phyloP scores from a whole-genome alignment of 2,888 invertebrate genomes.

The Nudaria mundana region DNA sequence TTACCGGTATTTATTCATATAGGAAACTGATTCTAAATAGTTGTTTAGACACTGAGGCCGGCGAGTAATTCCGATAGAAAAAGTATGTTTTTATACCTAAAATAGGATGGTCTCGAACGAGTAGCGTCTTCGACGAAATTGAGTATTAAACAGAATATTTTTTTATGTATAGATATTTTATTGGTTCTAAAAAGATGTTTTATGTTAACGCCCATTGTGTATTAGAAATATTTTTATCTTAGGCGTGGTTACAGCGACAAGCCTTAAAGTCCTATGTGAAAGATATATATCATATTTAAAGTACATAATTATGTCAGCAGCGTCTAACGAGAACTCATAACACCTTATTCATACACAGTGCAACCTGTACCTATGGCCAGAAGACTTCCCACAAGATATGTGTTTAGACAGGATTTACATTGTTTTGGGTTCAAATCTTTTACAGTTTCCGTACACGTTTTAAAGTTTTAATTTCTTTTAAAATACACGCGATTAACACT shows the following conservation, averaged over 20 bases:
- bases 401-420: too few relatives aligned
- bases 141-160: slow-evolving; percentile 30
- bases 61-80: slow-evolving; percentile 55
- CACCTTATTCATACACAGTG: too few relatives aligned
- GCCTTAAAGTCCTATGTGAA: too few relatives aligned
- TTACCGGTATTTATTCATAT: slow-evolving; percentile 42
- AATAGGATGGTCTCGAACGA: slow-evolving; percentile 17
- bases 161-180: slow-evolving; percentile 27
- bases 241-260: background rate
- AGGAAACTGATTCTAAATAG: slow-evolving; percentile 27
- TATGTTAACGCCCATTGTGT: slow-evolving; percentile 16
- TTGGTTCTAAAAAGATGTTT: slow-evolving; percentile 31
- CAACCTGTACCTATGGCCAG: too few relatives aligned
- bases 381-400: too few relatives aligned
- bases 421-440: too few relatives aligned
- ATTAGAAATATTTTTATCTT: slow-evolving; percentile 6
- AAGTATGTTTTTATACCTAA: slow-evolving; percentile 32
- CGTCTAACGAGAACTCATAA: too few relatives aligned
- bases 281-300: too few relatives aligned
- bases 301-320: too few relatives aligned
- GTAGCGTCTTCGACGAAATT: slow-evolving; percentile 16
- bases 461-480: too few relatives aligned
- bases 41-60: slow-evolving; percentile 34
- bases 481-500: too few relatives aligned
- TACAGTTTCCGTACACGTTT: too few relatives aligned